Percentiles rank a stretch among this genome's conserved stretches.
Conservation (phyloP, 2,113 vertebrate genomes). For the Antechinus stuartii region DNA sequence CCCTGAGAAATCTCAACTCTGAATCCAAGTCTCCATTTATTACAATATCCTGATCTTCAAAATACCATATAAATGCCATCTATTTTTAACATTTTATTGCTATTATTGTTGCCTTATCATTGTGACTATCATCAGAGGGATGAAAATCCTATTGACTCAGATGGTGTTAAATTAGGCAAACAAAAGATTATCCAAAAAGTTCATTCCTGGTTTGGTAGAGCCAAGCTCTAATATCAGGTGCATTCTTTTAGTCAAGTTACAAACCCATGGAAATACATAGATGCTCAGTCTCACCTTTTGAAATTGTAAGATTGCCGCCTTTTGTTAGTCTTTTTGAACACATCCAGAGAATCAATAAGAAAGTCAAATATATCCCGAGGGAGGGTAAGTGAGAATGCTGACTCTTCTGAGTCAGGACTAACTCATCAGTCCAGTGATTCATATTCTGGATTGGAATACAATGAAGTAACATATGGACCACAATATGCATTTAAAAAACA, state of each 20-base stretch:
- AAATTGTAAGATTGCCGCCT: slow-evolving; percentile 35
- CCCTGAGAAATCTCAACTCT: neutral
- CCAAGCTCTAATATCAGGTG: slow-evolving; percentile 69
- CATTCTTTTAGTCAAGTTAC: slow-evolving; percentile 78
- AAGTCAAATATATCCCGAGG: neutral
- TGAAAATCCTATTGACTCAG: slow-evolving; percentile 62
- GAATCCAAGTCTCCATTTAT: neutral
- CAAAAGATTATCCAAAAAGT: slow-evolving; percentile 63
- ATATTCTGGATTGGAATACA: neutral
- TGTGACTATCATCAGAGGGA: slow-evolving; percentile 31
- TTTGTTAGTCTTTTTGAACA: neutral
- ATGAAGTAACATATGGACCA: neutral
- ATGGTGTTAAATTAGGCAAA: slow-evolving; percentile 49
- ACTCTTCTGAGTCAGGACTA: neutral
- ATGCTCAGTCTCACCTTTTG: slow-evolving; percentile 59
- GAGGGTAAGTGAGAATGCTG: neutral
- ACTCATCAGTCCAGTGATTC: neutral
- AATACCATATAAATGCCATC: neutral
- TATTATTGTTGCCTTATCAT: neutral
- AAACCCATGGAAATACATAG: slow-evolving; percentile 73
- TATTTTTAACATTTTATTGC: neutral
- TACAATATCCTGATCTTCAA: neutral
- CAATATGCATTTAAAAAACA: neutral
- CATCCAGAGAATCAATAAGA: neutral
- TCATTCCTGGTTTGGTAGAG: slow-evolving; percentile 58